Evolutionary conservation across 23 tunicate species (phyloP), one percentile per base, ranked within the genome.

Genomic region (Phallusia fumigata): DNA sequence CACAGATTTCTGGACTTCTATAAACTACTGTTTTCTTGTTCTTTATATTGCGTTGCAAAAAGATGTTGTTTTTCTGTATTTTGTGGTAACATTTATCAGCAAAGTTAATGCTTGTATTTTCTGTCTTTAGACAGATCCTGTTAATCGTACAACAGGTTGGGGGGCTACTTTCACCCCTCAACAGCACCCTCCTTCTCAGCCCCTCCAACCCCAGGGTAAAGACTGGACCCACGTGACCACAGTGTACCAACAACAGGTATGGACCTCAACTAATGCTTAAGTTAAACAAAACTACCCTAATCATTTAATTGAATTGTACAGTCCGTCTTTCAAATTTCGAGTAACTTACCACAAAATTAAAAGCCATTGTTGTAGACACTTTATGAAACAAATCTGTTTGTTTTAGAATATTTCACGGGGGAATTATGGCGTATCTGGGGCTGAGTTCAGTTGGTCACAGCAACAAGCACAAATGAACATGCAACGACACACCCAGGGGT

Each of bases 401-500:
- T 74, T 8, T 5, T 31, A 74, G 77, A 32, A 74, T 32, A 3
- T 32, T 21, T 19, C 36, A 74, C 13, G 40, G 8, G 77, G 77
- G 10, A 19, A 30, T 19, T 33, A 32, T 35, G 40, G 40, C 3
- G 30, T 19, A 44, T 64, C 83, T 52, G 83, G 83, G 44, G 83
- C 73, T 28, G 83, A 79, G 28, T 77, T 19, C 58, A 79, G 30
- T 31, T 79, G 83, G 83, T 30, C 83, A 32, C 36, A n/a, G 21
- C 83, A 79, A 79, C 83, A 79, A 52, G 40, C 36, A 30, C 77
- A 74, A 28, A 33, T 32, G 30, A 74, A 33, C 44, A 85, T 87
- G 18, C 91, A 87, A 77, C 86, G 76, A 0, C 86, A 84, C n/a
- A 76, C 82, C n/a, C 91, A 81, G 47, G 76, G 76, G 0, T 87